phyloP scores from a whole-genome alignment of 2,113 vertebrate species.

The Cryptoleucopteryx plumbea region DNA sequence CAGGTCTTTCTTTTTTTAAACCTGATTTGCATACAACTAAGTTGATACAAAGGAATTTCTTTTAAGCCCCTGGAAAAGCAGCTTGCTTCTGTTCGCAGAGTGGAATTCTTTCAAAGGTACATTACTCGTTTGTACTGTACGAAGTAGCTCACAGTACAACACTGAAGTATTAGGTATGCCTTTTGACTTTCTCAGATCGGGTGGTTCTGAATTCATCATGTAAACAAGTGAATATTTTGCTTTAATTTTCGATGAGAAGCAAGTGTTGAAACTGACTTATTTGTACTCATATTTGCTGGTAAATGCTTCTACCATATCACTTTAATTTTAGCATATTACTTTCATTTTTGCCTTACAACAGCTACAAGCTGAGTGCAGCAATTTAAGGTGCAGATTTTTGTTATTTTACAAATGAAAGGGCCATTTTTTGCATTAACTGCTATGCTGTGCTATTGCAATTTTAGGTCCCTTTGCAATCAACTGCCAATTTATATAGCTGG shows the following conservation, averaged over 20 bases:
- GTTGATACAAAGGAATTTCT: slow-evolving; percentile 51
- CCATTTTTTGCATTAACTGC: slow-evolving; percentile 62
- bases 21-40: slow-evolving; percentile 34
- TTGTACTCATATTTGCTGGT: background rate
- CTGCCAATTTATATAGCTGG: slow-evolving; percentile 69
- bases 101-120: slow-evolving; percentile 28
- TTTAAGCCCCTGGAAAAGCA: slow-evolving; percentile 36
- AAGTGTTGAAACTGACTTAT: background rate
- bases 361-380: slow-evolving; percentile 44
- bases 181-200: slow-evolving; percentile 40
- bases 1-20: slow-evolving; percentile 33
- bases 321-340: slow-evolving; percentile 43
- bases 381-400: slow-evolving; percentile 60
- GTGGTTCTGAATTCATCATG: slow-evolving; percentile 14
- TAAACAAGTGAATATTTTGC: slow-evolving; percentile 13
- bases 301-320: background rate
- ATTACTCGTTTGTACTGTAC: slow-evolving; percentile 13
- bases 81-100: slow-evolving; percentile 24
- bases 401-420: slow-evolving; percentile 62
- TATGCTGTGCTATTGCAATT: slow-evolving; percentile 54
- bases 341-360: slow-evolving; percentile 53
- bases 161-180: slow-evolving; percentile 15
- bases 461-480: slow-evolving; percentile 65
- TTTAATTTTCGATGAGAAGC: slow-evolving; percentile 30
- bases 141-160: slow-evolving; percentile 19